Base-by-base conservation (phyloP, 2,888 invertebrate species). In the Omphaloscelis lunosa region DNA sequence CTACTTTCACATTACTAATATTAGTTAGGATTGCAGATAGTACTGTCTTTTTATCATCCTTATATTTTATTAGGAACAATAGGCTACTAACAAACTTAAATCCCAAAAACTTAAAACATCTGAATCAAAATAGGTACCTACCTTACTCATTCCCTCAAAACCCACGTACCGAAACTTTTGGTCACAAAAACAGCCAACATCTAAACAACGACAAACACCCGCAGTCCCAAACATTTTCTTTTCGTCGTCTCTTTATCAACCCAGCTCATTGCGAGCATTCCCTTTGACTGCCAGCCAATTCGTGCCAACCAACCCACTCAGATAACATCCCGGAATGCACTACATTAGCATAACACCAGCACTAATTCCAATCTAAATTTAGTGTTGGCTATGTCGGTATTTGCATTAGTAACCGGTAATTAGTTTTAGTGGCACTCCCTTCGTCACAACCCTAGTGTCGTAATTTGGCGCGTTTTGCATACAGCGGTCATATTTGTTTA, bases 211-310 rank as follows among this genome's bases (percentile, higher is more conserved):
- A 5, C 34, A 29, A 53, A 12, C 56, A 45, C 29, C 5, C 23
- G 15, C 23, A 76, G 48, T 20, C 79, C 23, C 75, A 56, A 51
- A 73, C 45, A 83, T 68, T 77, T 67, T 53, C 63, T 65, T 79
- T 63, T 34, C 27, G 15, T 8, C 56, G n/a, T 59, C 53, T 81
- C 80, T 80, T 80, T 84, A 85, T 84, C 56, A 66, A 68, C 63
- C 17, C 29, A 4, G 20, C 69, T 61, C 59, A 66, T 61, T 59
- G 39, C 45, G 17, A 63, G 53, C 75, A 61, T 81, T 84, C 82
- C 15, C 83, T 86, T 77, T 86, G 83, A 77, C 20, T 67, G 15
- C 67, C 41, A 67, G 59, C 59, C 72, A 85, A 75, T 63, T 63
- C 81, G 27, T 48, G 51, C 61, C 20, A 20, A 70, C 62, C 58